Evolutionary conservation across 2,113 vertebrate genomes (phyloP), one percentile per base, ranked within the genome.

Genomic region (Nipponia nippon): DNA sequence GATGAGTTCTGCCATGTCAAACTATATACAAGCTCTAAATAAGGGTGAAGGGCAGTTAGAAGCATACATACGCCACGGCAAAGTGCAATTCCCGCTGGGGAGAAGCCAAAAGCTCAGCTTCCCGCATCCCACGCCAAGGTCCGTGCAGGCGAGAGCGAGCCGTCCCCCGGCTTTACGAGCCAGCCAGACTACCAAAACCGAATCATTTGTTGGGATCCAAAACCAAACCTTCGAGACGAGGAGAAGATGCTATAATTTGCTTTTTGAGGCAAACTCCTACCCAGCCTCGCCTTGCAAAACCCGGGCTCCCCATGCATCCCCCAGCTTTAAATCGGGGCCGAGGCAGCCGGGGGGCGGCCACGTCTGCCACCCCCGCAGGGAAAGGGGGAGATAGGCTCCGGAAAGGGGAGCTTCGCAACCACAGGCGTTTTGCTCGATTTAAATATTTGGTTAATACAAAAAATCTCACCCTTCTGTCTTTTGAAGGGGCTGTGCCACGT

Each of bases 71-170:
- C 21, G 25, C 22, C 29, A 32, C 11, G 55, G 58, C 65, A 77
- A 91, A 95, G 77, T 77, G 87, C 46, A 89, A 6, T 18, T 95
- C 53, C 70, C 85, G 53, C 53, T 89, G 89, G 81, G 26, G 29
- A 76, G 62, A 89, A 89, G 94, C 66, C 93, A 91, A 34, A 83
- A 75, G 79, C 72, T 66, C 62, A 46, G 58, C 83, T 95, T 89
- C 78, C 73, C 23, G 2, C 53, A 72, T 40, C 36, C 70, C 71
- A 36, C 0, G 7, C 56, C 65, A 53, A 84, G 77, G 52, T 36
- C 66, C 72, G 56, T 7, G 22, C 11, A 42, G 53, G 65, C 10
- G 72, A 59, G 59, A 83, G 61, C 0, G 0, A 72, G 84, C n/a
- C 2, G 1, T 40, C 16, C 58, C 20, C 10, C 11, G 25, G 61